These are phyloP conservation scores for Bettongia penicillata DNA, from an alignment of 2,113 vertebrate species.

Conservation along the genomic window DNA sequence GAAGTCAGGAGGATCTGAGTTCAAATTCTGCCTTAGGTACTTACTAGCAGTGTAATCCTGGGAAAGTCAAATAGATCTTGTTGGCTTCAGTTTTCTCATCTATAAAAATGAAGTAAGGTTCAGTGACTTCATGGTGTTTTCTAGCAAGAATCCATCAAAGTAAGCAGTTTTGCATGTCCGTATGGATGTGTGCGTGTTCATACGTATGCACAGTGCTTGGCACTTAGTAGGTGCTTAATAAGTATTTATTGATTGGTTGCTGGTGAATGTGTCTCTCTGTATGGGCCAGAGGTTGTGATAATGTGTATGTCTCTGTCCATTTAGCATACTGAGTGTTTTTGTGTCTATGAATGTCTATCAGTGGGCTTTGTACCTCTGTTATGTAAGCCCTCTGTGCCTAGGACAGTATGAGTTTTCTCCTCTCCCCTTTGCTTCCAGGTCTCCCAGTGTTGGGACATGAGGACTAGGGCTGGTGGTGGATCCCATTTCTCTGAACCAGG, in stretches of 20 bases:
- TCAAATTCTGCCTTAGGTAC: not conserved
- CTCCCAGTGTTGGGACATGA: not conserved
- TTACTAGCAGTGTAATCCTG: not conserved
- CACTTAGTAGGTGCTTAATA: not conserved
- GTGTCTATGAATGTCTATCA: not conserved
- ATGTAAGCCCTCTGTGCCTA: not conserved
- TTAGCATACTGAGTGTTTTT: not conserved
- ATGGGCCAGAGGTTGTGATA: not conserved
- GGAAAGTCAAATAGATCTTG: not conserved
- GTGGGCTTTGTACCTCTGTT: not conserved
- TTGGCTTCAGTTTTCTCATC: not conserved
- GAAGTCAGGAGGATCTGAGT: not conserved
- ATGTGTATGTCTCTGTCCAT: not conserved
- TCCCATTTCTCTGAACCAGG: not conserved
- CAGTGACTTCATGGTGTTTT: not conserved
- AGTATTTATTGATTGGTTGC: not conserved
- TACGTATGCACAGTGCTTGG: not conserved
- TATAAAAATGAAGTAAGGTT: not conserved
- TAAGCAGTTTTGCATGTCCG: not conserved
- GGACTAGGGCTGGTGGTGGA: not conserved
- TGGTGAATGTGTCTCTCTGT: not conserved
- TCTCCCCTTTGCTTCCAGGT: not conserved
- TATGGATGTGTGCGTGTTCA: not conserved
- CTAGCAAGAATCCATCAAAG: not conserved
- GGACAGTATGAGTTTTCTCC: not conserved